Conservation (phyloP, 2,797 vertebrate species). For the Esox masquinongy region DNA sequence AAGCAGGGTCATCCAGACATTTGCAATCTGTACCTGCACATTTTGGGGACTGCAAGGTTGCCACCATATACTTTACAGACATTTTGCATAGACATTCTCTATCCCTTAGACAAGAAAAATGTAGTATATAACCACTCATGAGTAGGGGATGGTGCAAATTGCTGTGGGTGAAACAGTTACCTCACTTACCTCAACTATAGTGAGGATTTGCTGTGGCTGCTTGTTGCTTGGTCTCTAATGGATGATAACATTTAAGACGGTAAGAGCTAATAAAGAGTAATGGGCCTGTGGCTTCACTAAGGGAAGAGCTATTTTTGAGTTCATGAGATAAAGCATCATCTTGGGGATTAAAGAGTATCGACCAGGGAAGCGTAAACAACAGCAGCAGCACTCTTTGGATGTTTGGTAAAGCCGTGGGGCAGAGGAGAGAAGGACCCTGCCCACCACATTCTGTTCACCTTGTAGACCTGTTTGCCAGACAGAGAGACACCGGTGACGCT, state of each 20-base stretch:
- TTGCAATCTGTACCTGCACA: conserved; percentile 36
- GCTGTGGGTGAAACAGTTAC: conserved; percentile 10
- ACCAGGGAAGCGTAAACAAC: conserved; percentile 66
- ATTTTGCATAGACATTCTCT: conserved; percentile 23
- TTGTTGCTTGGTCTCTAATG: conserved; percentile 66
- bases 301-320: conserved; percentile 70
- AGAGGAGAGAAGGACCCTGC: conserved; percentile 27
- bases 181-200: conserved; percentile 15
- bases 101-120: conserved; percentile 50
- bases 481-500: conserved; percentile 21
- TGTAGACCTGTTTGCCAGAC: conserved; percentile 31
- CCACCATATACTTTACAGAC: conserved; percentile 12
- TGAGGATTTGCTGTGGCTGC: conserved; percentile 51
- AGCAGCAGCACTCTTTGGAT: conserved; percentile 13
- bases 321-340: conserved; percentile 73
- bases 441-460: not conserved
- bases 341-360: conserved; percentile 72
- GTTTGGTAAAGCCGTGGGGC: conserved; percentile 52
- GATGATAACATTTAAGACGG: conserved; percentile 70
- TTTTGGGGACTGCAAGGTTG: conserved; percentile 30
- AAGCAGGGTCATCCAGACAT: conserved; percentile 70
- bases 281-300: conserved; percentile 60
- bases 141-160: conserved; percentile 58
- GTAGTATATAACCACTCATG: conserved; percentile 54
- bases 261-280: conserved; percentile 79